These are phyloP conservation scores for Uropetala carovei DNA, from an alignment of 2,888 invertebrate species.

Conservation along the genomic window DNA sequence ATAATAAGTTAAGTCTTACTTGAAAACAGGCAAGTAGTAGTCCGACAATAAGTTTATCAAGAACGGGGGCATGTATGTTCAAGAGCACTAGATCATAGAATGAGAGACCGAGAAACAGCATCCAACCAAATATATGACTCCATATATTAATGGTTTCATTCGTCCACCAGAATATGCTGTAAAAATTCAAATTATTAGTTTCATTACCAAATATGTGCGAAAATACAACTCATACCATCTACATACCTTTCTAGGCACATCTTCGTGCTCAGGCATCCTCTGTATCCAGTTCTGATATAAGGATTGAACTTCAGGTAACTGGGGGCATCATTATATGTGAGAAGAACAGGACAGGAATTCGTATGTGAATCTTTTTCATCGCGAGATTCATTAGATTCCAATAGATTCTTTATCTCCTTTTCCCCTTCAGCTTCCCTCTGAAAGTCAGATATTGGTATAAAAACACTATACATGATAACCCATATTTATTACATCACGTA, in stretches of 20 bases:
- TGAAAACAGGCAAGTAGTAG: constrained; percentile 91
- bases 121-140: constrained; percentile 94
- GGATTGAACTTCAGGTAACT: constrained; percentile 91
- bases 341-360: constrained; percentile 70
- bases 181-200: constrained; percentile 71
- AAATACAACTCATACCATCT: neutral
- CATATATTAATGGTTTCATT: constrained; percentile 98
- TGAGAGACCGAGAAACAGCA: constrained; percentile 88
- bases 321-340: constrained; percentile 82
- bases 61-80: constrained; percentile 85
- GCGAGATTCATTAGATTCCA: constrained; percentile 1
- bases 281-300: constrained; percentile 90
- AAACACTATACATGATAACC: neutral
- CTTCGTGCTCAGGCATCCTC: constrained; percentile 88
- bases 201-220: neutral
- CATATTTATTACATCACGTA: neutral
- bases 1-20: constrained; percentile 78
- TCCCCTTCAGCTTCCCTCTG: constrained; percentile 63
- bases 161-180: constrained; percentile 95
- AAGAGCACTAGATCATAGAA: constrained; percentile 89
- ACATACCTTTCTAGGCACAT: constrained; percentile 90
- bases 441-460: neutral
- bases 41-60: constrained; percentile 91
- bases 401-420: constrained; percentile 47
- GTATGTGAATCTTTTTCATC: constrained; percentile 39